Evolutionary conservation across 2,113 vertebrate genomes (phyloP), one percentile per base, ranked within the genome.

Genomic region (Pavo muticus): DNA sequence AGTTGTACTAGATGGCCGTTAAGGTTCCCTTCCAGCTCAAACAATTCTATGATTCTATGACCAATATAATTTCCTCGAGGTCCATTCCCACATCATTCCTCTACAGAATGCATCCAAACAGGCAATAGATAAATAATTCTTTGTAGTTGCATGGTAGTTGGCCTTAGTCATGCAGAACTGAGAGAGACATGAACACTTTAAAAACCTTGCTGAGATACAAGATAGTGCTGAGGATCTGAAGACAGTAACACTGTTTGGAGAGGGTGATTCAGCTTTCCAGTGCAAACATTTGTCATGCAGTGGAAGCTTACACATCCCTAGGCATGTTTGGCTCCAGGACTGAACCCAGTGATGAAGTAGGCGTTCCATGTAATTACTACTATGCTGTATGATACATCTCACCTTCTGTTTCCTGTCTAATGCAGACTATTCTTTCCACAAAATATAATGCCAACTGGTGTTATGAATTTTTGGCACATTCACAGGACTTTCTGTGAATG

Each of bases 401-500:
- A 68, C 80, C 92, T 94, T 91, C 82, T 90, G 87, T 64, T 92
- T 67, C 69, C 75, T 52, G 59, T 82, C 84, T 83, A 83, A 89
- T 93, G 20, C 48, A 93, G 85, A 70, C n/a, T 82, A 87, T 81
- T 88, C 68, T 93, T 80, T 71, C 63, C 77, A 69, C 40, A 94
- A 74, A 84, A 87, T 75, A 75, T 35, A 78, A 87, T 96, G 88
- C 48, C 67, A 92, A 67, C 72, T 93, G 48, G 40, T 70, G 35
- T 64, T 91, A 80, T 19, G 76, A 93, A 83, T 88, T 94, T 70
- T 75, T 94, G 77, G 80, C 94, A 88, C 56, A 64, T 37, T 68
- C 81, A 52, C 50, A 29, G 77, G 71, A 86, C 57, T 90, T 88
- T 92, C 54, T 94, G 86, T 50, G 92, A 74, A 79, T 69, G 54